Base-by-base conservation (phyloP, 2,888 invertebrate genomes). In the Sinohyriopsis cumingii region DNA sequence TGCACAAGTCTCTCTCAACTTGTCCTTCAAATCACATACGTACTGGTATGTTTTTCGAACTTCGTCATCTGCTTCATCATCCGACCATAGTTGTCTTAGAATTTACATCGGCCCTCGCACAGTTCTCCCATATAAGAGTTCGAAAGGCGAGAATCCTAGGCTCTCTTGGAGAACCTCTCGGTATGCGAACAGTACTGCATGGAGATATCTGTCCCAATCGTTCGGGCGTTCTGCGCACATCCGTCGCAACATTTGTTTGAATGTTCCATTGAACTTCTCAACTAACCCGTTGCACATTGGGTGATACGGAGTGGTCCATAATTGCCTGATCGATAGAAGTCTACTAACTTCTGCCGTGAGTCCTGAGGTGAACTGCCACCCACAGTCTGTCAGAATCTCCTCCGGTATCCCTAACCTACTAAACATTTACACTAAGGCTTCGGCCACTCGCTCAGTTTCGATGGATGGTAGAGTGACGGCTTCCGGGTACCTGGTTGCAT, bases 181-280 rank as follows among this genome's bases (percentile, higher is more conserved):
- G 24, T 78, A 78, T 6, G 75, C 77, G 68, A 81, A 81, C 22
- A 80, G 57, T 4, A 73, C 55, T 7, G 73, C 59, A 53, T 72
- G 25, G 20, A 79, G 28, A 60, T 73, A 78, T 55, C 73, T 63
- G 62, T 83, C 80, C 81, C 82, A 80, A 25, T 80, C 68, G 20
- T 71, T 71, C 7, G 74, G 76, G 22, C 55, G 19, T 55, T 80
- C 72, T 3, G 28, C 59, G 57, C 71, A 63, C 71, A 79, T 68
- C 59, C 66, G 74, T 18, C 66, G 45, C 19, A 82, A 55, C 79
- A 82, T 81, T 0, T 56, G 15, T 22, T 80, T 79, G 15, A 83
- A 55, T 0, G 72, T 73, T 0, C 75, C 71, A 65, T 82, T 81
- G 55, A 81, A 79, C 25, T 73, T 67, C 65, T 82, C 81, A 5